Conservation (phyloP, 1,140 invertebrate genomes). For the Euwallacea fornicatus region DNA sequence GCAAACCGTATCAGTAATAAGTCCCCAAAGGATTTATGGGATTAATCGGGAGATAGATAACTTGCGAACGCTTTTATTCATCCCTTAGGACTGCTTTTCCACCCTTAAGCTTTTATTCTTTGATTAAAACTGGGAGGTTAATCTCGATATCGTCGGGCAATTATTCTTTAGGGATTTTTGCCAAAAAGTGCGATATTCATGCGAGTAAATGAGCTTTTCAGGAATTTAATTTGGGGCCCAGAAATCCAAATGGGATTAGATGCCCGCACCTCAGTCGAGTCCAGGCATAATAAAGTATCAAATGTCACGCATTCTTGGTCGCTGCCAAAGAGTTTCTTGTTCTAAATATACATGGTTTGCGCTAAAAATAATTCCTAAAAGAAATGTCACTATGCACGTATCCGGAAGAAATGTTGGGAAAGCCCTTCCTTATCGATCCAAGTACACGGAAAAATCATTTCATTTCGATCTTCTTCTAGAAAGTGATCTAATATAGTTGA, state of each 20-base stretch:
- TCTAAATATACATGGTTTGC: not conserved
- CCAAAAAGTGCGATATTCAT: too few relatives aligned
- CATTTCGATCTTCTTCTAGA: not conserved
- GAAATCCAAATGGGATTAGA: too few relatives aligned
- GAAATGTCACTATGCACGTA: not conserved
- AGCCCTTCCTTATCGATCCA: not conserved
- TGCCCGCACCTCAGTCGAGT: too few relatives aligned
- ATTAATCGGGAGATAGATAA: slow-evolving; percentile 4
- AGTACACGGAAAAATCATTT: not conserved
- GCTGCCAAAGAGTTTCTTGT: not conserved
- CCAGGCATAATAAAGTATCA: too few relatives aligned
- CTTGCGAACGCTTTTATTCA: slow-evolving; percentile 4
- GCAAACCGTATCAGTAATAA: too few relatives aligned
- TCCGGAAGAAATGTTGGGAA: not conserved
- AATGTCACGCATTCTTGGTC: too few relatives aligned
- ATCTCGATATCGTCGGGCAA: not conserved
- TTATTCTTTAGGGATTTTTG: not conserved
- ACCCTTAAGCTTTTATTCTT: slow-evolving; percentile 10
- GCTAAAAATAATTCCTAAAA: not conserved
- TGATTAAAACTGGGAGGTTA: slow-evolving; percentile 10
- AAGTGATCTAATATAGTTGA: slow-evolving; percentile 1
- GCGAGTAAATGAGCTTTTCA: too few relatives aligned
- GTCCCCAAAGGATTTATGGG: too few relatives aligned
- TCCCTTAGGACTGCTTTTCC: slow-evolving; percentile 2
- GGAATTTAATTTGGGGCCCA: too few relatives aligned